Evolutionary conservation across 2,888 invertebrate species (phyloP).

Genomic region (Endotricha flammealis): DNA sequence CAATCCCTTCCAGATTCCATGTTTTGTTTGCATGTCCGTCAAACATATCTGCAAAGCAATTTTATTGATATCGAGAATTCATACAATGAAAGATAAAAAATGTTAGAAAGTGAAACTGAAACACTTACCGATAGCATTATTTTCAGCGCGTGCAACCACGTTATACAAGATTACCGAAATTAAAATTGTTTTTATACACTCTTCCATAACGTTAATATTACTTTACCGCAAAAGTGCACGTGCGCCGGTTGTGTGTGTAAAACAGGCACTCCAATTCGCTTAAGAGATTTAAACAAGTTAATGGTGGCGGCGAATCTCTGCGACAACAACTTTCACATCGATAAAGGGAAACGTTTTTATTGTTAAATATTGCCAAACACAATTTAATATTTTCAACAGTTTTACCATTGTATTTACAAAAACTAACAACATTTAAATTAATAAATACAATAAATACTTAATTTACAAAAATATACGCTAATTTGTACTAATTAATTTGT

Average conservation of each 20-base stretch:
- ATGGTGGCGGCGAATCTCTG: conserved; percentile 42
- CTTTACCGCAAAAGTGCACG: conserved; percentile 38
- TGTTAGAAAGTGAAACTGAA: neutral
- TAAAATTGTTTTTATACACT: conserved; percentile 17
- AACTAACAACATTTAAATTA: too few species aligned
- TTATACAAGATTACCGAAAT: conserved; percentile 22
- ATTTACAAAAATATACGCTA: too few species aligned
- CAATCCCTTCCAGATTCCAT: conserved; percentile 28
- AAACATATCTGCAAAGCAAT: conserved; percentile 7
- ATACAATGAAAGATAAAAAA: conserved; percentile 5
- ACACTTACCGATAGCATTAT: neutral
- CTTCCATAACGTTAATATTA: conserved; percentile 14
- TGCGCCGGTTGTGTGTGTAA: conserved; percentile 49
- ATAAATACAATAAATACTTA: conserved; percentile 18
- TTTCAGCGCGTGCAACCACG: conserved; percentile 12
- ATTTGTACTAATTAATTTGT: conserved; percentile 19
- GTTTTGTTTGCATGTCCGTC: conserved; percentile 23
- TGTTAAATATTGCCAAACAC: too few species aligned
- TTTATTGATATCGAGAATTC: neutral
- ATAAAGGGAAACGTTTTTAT: conserved; percentile 10
- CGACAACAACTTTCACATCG: conserved; percentile 52
- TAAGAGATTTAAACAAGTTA: conserved; percentile 58
- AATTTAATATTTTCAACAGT: too few species aligned
- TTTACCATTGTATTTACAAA: too few species aligned
- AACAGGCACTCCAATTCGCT: conserved; percentile 53